Percentiles rank a stretch among this genome's conserved stretches.
These are phyloP conservation scores for Polyergus mexicanus DNA, from an alignment of 1,140 invertebrate species.

Conservation along the genomic window DNA sequence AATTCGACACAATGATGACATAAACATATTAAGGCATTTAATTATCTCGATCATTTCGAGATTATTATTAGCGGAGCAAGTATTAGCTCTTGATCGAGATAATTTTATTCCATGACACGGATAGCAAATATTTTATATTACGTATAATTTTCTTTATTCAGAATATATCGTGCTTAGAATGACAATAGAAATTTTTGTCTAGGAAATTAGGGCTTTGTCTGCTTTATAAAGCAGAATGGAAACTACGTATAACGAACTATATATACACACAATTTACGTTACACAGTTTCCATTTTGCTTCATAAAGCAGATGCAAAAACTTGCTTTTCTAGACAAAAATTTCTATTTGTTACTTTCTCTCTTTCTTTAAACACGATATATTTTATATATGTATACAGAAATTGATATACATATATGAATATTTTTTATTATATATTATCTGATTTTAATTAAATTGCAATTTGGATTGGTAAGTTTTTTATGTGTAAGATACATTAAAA, in stretches of 20 bases:
- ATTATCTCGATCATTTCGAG: too few species aligned
- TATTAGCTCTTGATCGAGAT: background rate
- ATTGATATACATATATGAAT: background rate
- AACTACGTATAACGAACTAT: background rate
- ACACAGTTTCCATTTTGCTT: too few species aligned
- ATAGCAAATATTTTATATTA: slow-evolving; percentile 6
- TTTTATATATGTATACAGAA: background rate
- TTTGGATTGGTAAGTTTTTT: background rate
- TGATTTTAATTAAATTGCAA: slow-evolving; percentile 1
- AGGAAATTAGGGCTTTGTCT: background rate
- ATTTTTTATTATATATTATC: slow-evolving; percentile 12
- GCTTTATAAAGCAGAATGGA: slow-evolving; percentile 1
- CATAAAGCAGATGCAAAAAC: too few species aligned
- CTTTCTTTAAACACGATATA: background rate
- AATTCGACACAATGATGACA: background rate
- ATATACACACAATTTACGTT: too few species aligned
- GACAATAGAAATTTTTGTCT: background rate
- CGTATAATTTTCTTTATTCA: background rate
- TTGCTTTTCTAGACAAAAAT: too few species aligned
- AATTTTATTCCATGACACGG: background rate
- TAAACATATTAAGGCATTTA: background rate
- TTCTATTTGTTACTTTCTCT: too few species aligned
- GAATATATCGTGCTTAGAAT: background rate
- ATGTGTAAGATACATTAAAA: slow-evolving; percentile 9
- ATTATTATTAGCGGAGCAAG: background rate